A percentile compares a stretch with the other conserved stretches of the same genome.
Evolutionary conservation across 2,888 invertebrate genomes (phyloP).

Genomic region (Eledona agricola): DNA sequence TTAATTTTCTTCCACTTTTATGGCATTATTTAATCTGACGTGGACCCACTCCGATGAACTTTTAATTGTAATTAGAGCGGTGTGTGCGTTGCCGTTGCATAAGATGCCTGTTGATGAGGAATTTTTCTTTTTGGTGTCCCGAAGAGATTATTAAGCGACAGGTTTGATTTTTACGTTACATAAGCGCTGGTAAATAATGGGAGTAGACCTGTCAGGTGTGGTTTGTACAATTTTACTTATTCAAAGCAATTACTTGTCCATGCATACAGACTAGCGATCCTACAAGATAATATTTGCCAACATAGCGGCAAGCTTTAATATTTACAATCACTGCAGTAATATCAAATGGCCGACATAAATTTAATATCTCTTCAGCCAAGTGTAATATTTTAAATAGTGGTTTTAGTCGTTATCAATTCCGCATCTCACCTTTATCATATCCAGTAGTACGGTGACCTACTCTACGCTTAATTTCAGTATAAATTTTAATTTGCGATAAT

Average conservation of each 20-base stretch:
- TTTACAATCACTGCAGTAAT: constrained; percentile 12
- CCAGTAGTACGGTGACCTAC: neutral
- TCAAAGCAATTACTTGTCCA: constrained; percentile 9
- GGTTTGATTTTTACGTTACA: too few species aligned
- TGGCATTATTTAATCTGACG: too few species aligned
- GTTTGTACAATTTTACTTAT: constrained; percentile 5
- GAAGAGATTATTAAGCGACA: too few species aligned
- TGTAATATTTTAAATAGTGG: constrained; percentile 13
- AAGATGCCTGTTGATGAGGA: too few species aligned
- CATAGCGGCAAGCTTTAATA: constrained; percentile 9
- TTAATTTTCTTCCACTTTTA: too few species aligned
- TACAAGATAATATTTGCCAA: constrained; percentile 7
- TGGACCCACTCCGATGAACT: too few species aligned
- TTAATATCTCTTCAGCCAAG: neutral
- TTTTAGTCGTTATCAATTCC: constrained; percentile 8
- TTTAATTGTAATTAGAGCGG: too few species aligned
- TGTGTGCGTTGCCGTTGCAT: too few species aligned
- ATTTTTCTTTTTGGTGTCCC: too few species aligned
- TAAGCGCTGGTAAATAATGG: too few species aligned
- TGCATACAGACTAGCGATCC: constrained; percentile 10
- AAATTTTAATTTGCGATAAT: neutral
- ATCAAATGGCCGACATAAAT: constrained; percentile 8
- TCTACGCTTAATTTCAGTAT: neutral
- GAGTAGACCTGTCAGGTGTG: constrained; percentile 1
- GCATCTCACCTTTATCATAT: constrained; percentile 4